These are phyloP conservation scores for Dryobota labecula DNA, from an alignment of 2,888 invertebrate genomes.

Conservation along the genomic window DNA sequence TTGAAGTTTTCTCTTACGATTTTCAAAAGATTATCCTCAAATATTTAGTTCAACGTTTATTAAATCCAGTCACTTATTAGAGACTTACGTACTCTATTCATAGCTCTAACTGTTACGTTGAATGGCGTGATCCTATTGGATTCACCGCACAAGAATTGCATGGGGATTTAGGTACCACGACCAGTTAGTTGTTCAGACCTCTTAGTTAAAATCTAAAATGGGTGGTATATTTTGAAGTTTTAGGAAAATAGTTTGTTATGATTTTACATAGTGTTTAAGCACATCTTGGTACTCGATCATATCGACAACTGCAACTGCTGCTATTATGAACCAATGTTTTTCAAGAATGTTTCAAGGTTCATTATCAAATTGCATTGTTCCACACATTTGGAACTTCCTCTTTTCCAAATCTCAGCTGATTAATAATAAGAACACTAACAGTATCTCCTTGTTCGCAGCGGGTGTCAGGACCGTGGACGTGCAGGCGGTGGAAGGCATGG, in stretches of 20 bases:
- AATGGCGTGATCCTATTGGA: background rate
- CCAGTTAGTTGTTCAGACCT: background rate
- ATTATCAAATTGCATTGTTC: background rate
- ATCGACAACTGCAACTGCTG: background rate
- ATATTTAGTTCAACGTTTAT: background rate
- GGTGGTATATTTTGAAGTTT: background rate
- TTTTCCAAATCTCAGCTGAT: background rate
- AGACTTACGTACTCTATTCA: background rate
- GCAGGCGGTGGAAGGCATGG: constrained; percentile 96
- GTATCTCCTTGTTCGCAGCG: constrained; percentile 71
- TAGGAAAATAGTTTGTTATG: background rate
- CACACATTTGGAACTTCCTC: too few relatives aligned
- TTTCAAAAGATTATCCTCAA: background rate
- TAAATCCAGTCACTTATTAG: background rate
- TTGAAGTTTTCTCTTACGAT: background rate
- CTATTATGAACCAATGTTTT: background rate
- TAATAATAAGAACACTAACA: background rate
- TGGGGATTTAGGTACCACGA: background rate
- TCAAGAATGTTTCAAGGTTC: background rate
- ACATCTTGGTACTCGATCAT: background rate
- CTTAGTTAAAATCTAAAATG: background rate
- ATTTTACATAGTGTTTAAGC: background rate
- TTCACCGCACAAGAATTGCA: constrained; percentile 12
- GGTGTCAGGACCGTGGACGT: constrained; percentile 94
- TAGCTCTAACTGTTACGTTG: background rate